Conservation (phyloP, 1,140 invertebrate species). For the Piezodorus guildinii region DNA sequence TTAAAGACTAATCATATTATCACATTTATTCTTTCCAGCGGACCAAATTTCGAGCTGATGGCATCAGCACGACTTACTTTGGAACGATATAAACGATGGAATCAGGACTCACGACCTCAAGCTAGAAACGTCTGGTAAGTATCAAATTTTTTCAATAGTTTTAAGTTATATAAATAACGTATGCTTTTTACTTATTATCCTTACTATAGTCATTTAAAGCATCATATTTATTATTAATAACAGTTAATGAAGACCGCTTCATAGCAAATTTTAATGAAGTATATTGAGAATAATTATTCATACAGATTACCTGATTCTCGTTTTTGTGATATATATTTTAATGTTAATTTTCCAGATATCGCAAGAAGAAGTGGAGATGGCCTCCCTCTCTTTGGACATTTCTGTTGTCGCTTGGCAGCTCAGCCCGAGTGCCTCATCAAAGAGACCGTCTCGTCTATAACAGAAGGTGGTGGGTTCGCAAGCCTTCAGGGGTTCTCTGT, state of each 20-base stretch:
- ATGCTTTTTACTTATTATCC: no score
- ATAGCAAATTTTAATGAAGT: no score
- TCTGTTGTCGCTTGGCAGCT: constrained; percentile 57
- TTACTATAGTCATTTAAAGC: no score
- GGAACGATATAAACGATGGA: constrained; percentile 45
- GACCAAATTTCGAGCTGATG: constrained; percentile 56
- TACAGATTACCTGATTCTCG: no score
- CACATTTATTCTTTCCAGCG: constrained; percentile 35
- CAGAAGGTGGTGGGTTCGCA: constrained; percentile 21
- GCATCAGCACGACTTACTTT: constrained; percentile 49
- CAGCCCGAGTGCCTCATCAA: constrained; percentile 45
- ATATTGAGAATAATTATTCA: no score
- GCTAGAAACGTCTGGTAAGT: constrained; percentile 38
- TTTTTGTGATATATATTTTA: no score
- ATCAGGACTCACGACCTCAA: constrained; percentile 42
- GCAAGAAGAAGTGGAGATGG: constrained; percentile 35
- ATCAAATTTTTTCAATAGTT: no score
- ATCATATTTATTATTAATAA: no score
- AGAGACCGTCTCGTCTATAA: background rate
- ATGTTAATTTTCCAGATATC: no score
- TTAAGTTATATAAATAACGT: no score
- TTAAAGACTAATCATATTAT: no score
- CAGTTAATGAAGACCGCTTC: no score
- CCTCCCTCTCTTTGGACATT: constrained; percentile 59
- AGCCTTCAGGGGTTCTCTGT: constrained; percentile 27